Percentiles rank a stretch among this genome's conserved stretches.
Evolutionary conservation across 1,140 invertebrate species (phyloP).

Genomic region (Drosophila funebris): DNA sequence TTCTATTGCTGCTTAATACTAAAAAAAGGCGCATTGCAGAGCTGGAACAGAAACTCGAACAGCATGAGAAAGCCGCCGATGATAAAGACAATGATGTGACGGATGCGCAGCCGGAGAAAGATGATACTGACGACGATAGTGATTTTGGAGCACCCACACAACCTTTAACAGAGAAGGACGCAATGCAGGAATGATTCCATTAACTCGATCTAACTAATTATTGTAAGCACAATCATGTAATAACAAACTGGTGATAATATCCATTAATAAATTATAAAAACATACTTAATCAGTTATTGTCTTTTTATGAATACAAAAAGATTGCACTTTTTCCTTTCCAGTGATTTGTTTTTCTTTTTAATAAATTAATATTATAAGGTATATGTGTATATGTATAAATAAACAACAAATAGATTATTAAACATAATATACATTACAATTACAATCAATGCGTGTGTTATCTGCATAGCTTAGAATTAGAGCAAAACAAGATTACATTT

Average conservation of each 20-base stretch:
- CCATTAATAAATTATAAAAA: no score
- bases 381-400: constrained; percentile 73
- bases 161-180: constrained; percentile 30
- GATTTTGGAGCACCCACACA: constrained; percentile 44
- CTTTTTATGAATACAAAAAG: neutral
- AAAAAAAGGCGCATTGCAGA: constrained; percentile 58
- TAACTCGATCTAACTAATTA: no score
- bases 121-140: neutral
- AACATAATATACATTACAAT: constrained; percentile 79
- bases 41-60: constrained; percentile 38
- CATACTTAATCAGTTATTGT: no score
- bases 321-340: constrained; percentile 17
- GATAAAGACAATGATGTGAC: neutral
- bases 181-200: neutral
- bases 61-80: neutral
- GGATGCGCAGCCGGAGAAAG: neutral
- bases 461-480: constrained; percentile 61
- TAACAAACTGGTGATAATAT: no score
- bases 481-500: constrained; percentile 67
- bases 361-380: constrained; percentile 76
- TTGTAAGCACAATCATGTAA: no score
- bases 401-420: constrained; percentile 76
- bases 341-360: constrained; percentile 63
- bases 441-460: constrained; percentile 60
- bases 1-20: constrained; percentile 53